phyloP scores from a whole-genome alignment of 2,888 invertebrate genomes.

The Chalcosyrphus nemorum region DNA sequence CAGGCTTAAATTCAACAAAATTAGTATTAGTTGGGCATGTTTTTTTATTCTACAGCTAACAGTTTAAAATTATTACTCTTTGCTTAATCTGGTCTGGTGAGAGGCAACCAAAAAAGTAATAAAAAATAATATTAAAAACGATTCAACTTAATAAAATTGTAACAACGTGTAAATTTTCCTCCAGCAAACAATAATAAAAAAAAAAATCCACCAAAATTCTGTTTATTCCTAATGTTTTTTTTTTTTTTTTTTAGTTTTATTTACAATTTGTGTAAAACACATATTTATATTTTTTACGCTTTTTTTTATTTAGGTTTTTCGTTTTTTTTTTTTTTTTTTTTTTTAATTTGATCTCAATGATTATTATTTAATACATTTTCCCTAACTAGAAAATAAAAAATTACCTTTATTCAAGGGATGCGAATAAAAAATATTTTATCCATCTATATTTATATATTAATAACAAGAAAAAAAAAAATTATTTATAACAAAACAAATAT shows the following conservation, averaged over 20 bases:
- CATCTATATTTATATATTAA: slow-evolving; percentile 4
- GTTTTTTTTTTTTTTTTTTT: neutral
- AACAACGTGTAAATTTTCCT: slow-evolving; percentile 23
- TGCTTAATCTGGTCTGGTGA: neutral
- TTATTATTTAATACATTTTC: slow-evolving; percentile 50
- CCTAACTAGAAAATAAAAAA: slow-evolving; percentile 58
- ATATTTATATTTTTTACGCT: neutral
- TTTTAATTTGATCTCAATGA: slow-evolving; percentile 27
- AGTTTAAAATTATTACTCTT: slow-evolving; percentile 1
- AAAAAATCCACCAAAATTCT: slow-evolving; percentile 12
- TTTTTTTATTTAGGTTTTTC: neutral
- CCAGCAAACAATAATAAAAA: slow-evolving; percentile 13
- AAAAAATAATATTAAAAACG: neutral
- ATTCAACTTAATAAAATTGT: slow-evolving; percentile 24
- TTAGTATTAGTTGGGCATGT: neutral
- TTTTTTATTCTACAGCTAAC: slow-evolving; percentile 14
- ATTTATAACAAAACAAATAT: slow-evolving; percentile 23
- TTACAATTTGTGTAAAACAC: slow-evolving; percentile 3
- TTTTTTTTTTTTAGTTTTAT: slow-evolving; percentile 4
- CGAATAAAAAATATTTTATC: slow-evolving; percentile 6
- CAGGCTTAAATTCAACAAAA: slow-evolving; percentile 39
- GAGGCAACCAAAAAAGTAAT: neutral
- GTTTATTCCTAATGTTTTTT: neutral
- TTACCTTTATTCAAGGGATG: slow-evolving; percentile 25
- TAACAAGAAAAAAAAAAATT: slow-evolving; percentile 20